Evolutionary conservation across 1,140 invertebrate species (phyloP).

Genomic region (Brachionus manjavacas): DNA sequence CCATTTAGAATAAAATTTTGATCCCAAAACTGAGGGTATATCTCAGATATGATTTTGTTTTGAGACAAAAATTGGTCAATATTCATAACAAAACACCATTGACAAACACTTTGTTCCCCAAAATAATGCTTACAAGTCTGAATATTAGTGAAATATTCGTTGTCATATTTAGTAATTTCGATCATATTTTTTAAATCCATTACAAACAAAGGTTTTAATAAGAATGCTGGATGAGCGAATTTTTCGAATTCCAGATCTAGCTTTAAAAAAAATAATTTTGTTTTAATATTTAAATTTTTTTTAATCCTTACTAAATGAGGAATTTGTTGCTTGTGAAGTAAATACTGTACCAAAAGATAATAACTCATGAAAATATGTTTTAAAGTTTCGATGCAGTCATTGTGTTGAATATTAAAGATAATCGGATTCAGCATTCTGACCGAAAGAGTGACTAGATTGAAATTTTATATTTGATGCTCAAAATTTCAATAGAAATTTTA

Average conservation of each 20-base stretch:
- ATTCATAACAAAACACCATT: background rate
- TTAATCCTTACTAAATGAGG: background rate
- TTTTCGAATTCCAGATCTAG: background rate
- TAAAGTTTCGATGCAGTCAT: background rate
- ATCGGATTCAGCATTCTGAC: background rate
- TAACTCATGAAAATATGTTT: conserved; percentile 5
- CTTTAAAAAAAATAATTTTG: background rate
- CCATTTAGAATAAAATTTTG: background rate
- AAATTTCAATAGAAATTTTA: background rate
- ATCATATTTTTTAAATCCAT: background rate
- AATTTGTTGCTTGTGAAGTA: background rate
- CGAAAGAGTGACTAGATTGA: background rate
- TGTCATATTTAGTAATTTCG: background rate
- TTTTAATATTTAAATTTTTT: background rate
- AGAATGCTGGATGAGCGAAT: background rate
- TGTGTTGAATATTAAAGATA: background rate
- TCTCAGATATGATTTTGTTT: background rate
- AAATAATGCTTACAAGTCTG: background rate
- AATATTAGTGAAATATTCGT: background rate
- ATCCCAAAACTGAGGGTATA: background rate
- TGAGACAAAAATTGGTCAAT: background rate
- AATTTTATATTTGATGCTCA: background rate
- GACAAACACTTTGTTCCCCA: background rate
- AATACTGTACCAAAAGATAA: background rate
- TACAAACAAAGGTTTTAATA: background rate